These are phyloP conservation scores for Xanthia icteritia DNA, from an alignment of 2,888 invertebrate genomes.

Conservation along the genomic window DNA sequence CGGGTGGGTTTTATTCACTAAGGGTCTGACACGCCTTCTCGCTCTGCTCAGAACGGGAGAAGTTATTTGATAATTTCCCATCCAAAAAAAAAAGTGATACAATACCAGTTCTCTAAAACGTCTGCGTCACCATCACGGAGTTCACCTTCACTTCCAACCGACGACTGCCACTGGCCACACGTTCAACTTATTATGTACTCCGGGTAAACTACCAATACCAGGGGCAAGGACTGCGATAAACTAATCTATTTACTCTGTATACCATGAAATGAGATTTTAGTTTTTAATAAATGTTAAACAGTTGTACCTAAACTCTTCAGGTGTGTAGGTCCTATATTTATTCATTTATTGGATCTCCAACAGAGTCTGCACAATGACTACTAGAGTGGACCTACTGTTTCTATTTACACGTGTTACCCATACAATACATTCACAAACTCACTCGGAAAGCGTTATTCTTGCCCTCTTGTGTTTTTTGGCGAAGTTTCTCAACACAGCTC, in stretches of 20 bases:
- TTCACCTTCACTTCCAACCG: not conserved
- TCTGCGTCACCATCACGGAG: not conserved
- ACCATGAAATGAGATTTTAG: no score
- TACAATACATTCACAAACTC: slow-evolving; percentile 52
- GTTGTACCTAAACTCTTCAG: no score
- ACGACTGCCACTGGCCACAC: not conserved
- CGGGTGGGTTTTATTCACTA: no score
- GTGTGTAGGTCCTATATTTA: no score
- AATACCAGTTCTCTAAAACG: not conserved
- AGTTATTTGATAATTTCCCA: no score
- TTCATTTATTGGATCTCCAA: no score
- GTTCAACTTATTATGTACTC: not conserved
- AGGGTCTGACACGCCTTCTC: no score
- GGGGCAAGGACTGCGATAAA: not conserved
- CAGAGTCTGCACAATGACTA: no score
- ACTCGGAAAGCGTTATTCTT: slow-evolving; percentile 48
- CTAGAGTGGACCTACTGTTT: slow-evolving; percentile 19
- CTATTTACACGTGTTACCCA: not conserved
- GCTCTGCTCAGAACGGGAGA: no score
- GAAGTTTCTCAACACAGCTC: slow-evolving; percentile 29
- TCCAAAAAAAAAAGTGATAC: no score
- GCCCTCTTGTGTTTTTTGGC: slow-evolving; percentile 55
- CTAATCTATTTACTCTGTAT: not conserved
- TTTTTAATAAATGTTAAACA: no score
- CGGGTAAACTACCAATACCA: not conserved